Conservation (phyloP, 2,888 invertebrate genomes). For the Cosmopolites sordidus region DNA sequence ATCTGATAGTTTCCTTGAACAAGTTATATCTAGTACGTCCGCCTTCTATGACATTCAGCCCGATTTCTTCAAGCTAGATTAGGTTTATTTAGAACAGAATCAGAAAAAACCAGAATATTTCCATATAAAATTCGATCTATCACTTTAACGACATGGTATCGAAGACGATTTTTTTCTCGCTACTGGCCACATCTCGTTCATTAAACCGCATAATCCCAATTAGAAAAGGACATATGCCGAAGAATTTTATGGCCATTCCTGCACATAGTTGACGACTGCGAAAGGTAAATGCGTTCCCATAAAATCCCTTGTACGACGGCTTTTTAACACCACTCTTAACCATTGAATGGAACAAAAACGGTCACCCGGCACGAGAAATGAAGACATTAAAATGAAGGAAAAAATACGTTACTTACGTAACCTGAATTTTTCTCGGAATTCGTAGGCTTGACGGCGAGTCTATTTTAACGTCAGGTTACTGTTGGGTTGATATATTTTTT, state of each 20-base stretch:
- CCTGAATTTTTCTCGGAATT: constrained; percentile 19
- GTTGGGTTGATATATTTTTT: not conserved
- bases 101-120: too few species aligned
- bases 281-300: constrained; percentile 23
- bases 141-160: too few species aligned
- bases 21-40: too few species aligned
- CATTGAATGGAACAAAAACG: constrained; percentile 12
- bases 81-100: too few species aligned
- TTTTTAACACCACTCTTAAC: constrained; percentile 19
- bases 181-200: not conserved
- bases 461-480: too few species aligned
- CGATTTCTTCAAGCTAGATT: too few species aligned
- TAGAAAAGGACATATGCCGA: too few species aligned
- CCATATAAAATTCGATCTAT: too few species aligned
- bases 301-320: constrained; percentile 20
- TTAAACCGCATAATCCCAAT: too few species aligned
- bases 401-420: constrained; percentile 23
- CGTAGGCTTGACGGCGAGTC: too few species aligned
- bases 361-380: constrained; percentile 12
- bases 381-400: constrained; percentile 23
- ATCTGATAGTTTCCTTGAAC: too few species aligned
- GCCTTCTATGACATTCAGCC: too few species aligned
- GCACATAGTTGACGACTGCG: constrained; percentile 17
- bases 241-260: constrained; percentile 23
- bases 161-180: not conserved